Base-by-base conservation (phyloP, 2,113 vertebrate genomes). In the Tringa solitaria region DNA sequence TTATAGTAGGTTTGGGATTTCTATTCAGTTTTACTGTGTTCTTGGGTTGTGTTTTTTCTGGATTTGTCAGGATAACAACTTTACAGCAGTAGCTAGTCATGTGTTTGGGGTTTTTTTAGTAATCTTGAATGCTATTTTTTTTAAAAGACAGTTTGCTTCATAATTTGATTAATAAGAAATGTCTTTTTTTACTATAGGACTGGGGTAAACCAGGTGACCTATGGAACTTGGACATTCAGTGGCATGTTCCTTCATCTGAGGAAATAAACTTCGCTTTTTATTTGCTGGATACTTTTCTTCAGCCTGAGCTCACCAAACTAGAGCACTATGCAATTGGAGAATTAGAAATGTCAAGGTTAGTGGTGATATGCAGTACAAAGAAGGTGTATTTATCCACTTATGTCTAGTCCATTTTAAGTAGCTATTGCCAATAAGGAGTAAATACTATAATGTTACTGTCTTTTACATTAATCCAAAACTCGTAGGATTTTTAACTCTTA, bases 171-270 rank as follows among this genome's bases (percentile, higher is more conserved):
- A 79, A 57, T 59, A 50, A 20, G n/a, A 43, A 60, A 21, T 59
- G 16, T 78, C 54, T 32, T 60, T 96, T 5, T 97, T 67, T 82
- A 30, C 64, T 95, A 11, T 93, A 99, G 99, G 99, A 99, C 96
- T 99, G 99, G 99, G 99, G 99, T 94, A 99, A 99, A 56, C 99
- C 99, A n/a, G 99, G 99, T 24, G 99, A 99, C 95, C 94, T 99
- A 37, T 99, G 99, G 99, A 99, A 99, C 93, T 97, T 99, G 79
- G 98, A 99, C 51, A 99, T 99, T 92, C 98, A 98, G 84, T 99
- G 99, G 99, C 99, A 99, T 43, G 99, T 99, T 88, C 99, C 99
- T 70, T 99, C 99, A 74, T 79, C 98, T 30, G 98, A 99, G 91
- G 99, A 99, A 97, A 98, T 97, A 4, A 96, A 97, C 21, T 99